Evolutionary conservation across 2,797 vertebrate genomes (phyloP).

Genomic region (Anomalospiza imberbis): DNA sequence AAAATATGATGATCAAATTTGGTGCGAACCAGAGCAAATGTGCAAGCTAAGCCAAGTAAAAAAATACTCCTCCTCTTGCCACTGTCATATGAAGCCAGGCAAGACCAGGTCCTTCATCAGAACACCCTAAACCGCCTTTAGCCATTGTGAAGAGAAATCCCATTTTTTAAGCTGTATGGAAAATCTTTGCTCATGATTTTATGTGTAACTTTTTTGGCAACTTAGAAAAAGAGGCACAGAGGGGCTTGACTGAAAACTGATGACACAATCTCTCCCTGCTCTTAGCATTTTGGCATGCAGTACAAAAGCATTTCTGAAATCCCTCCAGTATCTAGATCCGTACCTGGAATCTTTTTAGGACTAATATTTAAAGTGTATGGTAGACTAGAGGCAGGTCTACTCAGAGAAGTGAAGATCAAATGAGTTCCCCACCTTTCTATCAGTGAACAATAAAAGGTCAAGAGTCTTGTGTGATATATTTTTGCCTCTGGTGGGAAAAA

Average conservation of each 20-base stretch:
- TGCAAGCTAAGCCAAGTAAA: neutral
- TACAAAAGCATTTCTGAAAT: constrained; percentile 39
- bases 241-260: constrained; percentile 35
- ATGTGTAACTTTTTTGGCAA: neutral
- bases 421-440: neutral
- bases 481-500: neutral
- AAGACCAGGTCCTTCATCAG: neutral
- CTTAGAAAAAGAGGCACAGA: neutral
- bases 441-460: neutral
- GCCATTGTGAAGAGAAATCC: neutral
- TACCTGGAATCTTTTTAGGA: constrained; percentile 10
- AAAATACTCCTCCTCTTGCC: neutral
- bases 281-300: constrained; percentile 27
- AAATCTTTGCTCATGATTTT: neutral
- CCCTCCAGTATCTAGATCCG: neutral
- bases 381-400: neutral
- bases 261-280: constrained; percentile 14
- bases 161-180: neutral
- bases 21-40: neutral
- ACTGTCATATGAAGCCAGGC: neutral
- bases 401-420: neutral
- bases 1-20: neutral
- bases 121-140: neutral
- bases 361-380: neutral
- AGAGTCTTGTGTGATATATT: neutral